Evolutionary conservation across 2,888 invertebrate genomes (phyloP), one percentile per base, ranked within the genome.

Genomic region (Torymus tubicola): DNA sequence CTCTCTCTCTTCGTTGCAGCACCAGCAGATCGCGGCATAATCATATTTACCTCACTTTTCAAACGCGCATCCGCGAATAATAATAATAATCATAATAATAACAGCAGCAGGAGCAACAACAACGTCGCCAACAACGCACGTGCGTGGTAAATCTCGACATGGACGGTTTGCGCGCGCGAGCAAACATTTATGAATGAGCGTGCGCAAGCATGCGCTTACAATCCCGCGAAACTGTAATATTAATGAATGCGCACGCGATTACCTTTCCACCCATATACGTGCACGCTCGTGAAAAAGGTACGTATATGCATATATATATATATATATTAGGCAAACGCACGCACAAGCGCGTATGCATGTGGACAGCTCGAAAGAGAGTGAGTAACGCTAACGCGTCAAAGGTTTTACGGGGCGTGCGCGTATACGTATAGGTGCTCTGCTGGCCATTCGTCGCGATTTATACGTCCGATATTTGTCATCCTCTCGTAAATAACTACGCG

Each of bases 381-480:
- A 71, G 71, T 31, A 31, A 31, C 31, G 31, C 31, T 31, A 31
- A 31, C 31, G 31, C 31, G 31, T 31, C 31, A 31, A 31, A 31
- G 31, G 31, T 31, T 31, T 31, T 31, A 31, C 31, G 31, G 31
- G 2, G 2, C 31, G 31, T 31, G n/a, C n/a, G n/a, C n/a, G 50
- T 69, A 42, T 58, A 21, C 18, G 58, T 16, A 31, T 42, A 16
- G 58, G 16, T 14, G 24, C 8, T 55, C 21, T 12, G 42, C 13
- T 13, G 16, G 31, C 79, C 74, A 65, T 73, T 69, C 75, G 70
- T 80, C 63, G 77, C 76, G 64, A 81, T 77, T 77, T 81, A 77
- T 77, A 64, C 77, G 64, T 65, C 81, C 71, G 81, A 74, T 78
- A 78, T 81, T 78, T 81, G 77, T 81, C 77, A 70, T 55, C 55